Evolutionary conservation across 2,888 invertebrate genomes (phyloP).

Genomic region (Masnerella sp.): DNA sequence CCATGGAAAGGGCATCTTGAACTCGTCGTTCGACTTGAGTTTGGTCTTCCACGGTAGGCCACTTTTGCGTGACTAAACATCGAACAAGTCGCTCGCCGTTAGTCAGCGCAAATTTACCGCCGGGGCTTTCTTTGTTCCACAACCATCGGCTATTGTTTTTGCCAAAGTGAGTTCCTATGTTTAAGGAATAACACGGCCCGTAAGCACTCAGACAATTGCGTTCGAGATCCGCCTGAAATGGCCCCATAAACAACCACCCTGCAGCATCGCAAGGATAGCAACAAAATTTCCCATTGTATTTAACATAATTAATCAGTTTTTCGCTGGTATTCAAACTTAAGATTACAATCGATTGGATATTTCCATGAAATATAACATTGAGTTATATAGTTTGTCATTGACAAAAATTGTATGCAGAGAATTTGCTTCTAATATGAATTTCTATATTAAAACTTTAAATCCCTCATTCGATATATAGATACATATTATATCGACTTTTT

Average conservation of each 20-base stretch:
- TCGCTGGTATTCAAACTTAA: slow-evolving; percentile 8
- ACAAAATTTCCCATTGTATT: slow-evolving; percentile 41
- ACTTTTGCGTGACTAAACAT: slow-evolving; percentile 55
- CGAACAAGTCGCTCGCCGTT: slow-evolving; percentile 48
- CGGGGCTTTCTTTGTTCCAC: slow-evolving; percentile 41
- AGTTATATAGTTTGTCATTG: no score
- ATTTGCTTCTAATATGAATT: no score
- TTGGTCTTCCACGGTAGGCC: slow-evolving; percentile 30
- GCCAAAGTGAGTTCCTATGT: slow-evolving; percentile 60
- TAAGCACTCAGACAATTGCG: slow-evolving; percentile 57
- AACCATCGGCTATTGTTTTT: slow-evolving; percentile 58
- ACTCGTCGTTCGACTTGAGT: slow-evolving; percentile 30
- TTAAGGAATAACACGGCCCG: slow-evolving; percentile 53
- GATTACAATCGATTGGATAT: no score
- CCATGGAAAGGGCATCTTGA: slow-evolving; percentile 12
- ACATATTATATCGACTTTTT: no score
- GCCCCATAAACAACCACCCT: slow-evolving; percentile 49
- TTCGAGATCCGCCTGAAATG: slow-evolving; percentile 41
- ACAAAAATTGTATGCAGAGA: no score
- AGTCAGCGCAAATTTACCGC: slow-evolving; percentile 49
- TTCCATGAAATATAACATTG: no score
- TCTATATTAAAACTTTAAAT: no score
- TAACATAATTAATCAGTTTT: slow-evolving; percentile 50
- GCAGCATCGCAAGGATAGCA: slow-evolving; percentile 28
- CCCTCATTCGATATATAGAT: no score